Evolutionary conservation across 2,113 vertebrate species (phyloP), one percentile per base, ranked within the genome.

Genomic region (Xiphophorus hellerii): DNA sequence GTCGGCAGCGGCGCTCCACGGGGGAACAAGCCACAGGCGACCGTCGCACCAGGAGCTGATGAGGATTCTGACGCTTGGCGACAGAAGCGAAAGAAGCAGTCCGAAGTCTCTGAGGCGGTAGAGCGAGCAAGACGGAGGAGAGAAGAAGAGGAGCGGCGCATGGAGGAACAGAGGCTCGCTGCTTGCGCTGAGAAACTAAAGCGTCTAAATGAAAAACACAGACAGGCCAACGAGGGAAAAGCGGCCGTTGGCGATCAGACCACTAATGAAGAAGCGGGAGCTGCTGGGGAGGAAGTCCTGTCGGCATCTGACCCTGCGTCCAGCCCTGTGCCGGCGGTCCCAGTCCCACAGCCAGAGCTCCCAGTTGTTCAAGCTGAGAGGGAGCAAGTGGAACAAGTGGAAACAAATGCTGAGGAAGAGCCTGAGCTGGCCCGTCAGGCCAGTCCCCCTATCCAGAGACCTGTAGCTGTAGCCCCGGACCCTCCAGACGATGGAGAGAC

Each of bases 151-250:
- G 98, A 99, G 71, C 94, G 96, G n/a, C 94, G 96, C 30, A 99
- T 99, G 98, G 98, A 99, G 67, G 97, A 99, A 63, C 97, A 98
- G 71, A 93, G 98, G 42, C 97, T 99, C 76, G 97, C 98, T 9
- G 98, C 98, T 0, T 99, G 98, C 86, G 98, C 98, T 1, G 98
- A 98, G 85, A 99, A 99, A 85, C 93, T 99, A 0, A 99, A 99
- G 87, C 95, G 95, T 29, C 93, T 99, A 73, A 96, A 99, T 58
- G 98, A 99, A 86, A 99, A 99, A 90, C 95, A 97, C n/a, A 95
- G 96, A 2, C 88, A 84, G 3, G 42, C 87, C 10, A 64, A 67
- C 25, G 92, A 94, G 66, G 37, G 33, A 66, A 87, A 87, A 76
- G 62, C 92, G 27, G 37, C 77, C 48, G 35, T 11, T 37, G 30